Conservation (phyloP, 2,797 vertebrate species). For the Anguilla obscura region DNA sequence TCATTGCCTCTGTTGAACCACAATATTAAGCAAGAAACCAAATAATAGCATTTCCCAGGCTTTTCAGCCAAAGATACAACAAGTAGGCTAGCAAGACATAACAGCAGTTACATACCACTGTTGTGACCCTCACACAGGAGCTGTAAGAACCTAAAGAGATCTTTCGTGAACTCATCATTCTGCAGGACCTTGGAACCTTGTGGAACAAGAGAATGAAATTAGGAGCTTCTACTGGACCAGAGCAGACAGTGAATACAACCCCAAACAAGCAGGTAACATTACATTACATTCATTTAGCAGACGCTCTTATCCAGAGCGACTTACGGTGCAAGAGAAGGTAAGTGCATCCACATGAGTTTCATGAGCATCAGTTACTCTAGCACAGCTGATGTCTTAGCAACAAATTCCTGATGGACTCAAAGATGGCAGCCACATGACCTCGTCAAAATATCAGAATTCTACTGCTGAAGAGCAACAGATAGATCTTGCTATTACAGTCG, state of each 20-base stretch:
- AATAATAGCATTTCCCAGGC: not conserved
- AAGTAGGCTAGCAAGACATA: not conserved
- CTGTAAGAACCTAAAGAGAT: constrained; percentile 97
- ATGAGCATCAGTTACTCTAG: constrained; percentile 37
- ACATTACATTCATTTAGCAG: not conserved
- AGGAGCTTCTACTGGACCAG: not conserved
- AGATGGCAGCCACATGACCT: not conserved
- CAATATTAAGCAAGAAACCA: not conserved
- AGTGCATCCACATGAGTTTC: not conserved
- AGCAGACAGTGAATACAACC: constrained; percentile 38
- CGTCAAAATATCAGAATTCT: not conserved
- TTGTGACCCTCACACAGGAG: constrained; percentile 98
- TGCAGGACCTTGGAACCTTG: constrained; percentile 97
- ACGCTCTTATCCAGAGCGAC: not conserved
- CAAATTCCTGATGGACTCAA: constrained; percentile 35
- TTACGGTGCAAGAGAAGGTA: not conserved
- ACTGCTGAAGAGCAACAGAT: not conserved
- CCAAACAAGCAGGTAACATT: constrained; percentile 34
- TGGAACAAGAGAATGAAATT: constrained; percentile 43
- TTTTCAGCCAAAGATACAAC: not conserved
- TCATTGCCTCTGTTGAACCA: not conserved
- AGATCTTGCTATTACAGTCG: constrained; percentile 58
- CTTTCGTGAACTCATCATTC: constrained; percentile 96
- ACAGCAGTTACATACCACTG: constrained; percentile 77
- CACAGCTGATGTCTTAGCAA: constrained; percentile 45